Conservation (phyloP, 37 sponge, comb jelly and placozoan species). For the Hexactinellida sp. region DNA sequence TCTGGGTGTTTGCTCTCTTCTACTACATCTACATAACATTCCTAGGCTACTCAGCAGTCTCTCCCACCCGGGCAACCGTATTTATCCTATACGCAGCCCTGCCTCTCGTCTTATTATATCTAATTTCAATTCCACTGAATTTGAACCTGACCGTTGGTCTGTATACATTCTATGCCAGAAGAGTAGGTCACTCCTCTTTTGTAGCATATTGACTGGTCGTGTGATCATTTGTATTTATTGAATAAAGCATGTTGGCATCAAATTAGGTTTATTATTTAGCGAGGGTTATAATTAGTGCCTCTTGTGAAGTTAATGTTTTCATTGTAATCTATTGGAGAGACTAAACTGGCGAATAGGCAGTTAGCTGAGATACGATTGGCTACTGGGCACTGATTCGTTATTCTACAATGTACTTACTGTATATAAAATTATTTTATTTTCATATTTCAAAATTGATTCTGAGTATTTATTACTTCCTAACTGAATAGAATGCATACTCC, state of each 20-base stretch:
- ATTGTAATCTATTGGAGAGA: too few species aligned
- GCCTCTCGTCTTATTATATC: constrained; percentile 27
- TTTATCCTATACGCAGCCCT: constrained; percentile 34
- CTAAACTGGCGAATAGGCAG: too few species aligned
- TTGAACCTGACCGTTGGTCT: constrained; percentile 28
- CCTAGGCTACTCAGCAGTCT: constrained; percentile 63
- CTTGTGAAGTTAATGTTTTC: too few species aligned
- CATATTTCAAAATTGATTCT: too few species aligned
- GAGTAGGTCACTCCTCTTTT: constrained; percentile 25
- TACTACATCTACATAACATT: constrained; percentile 87
- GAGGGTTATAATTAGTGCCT: too few species aligned
- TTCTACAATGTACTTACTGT: too few species aligned
- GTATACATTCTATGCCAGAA: constrained; percentile 11
- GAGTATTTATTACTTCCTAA: not conserved
- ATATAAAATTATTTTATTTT: too few species aligned
- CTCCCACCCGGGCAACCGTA: constrained; percentile 24
- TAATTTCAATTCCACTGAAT: constrained; percentile 39
- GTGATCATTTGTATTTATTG: too few species aligned
- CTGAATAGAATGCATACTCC: not conserved
- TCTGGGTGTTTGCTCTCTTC: constrained; percentile 58
- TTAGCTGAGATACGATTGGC: too few species aligned
- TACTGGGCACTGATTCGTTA: too few species aligned
- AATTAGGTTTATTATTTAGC: too few species aligned
- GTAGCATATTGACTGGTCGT: not conserved
- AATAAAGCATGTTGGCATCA: too few species aligned